These are phyloP conservation scores for Amphiprion clarkii DNA, from an alignment of 2,797 vertebrate species.

Conservation along the genomic window DNA sequence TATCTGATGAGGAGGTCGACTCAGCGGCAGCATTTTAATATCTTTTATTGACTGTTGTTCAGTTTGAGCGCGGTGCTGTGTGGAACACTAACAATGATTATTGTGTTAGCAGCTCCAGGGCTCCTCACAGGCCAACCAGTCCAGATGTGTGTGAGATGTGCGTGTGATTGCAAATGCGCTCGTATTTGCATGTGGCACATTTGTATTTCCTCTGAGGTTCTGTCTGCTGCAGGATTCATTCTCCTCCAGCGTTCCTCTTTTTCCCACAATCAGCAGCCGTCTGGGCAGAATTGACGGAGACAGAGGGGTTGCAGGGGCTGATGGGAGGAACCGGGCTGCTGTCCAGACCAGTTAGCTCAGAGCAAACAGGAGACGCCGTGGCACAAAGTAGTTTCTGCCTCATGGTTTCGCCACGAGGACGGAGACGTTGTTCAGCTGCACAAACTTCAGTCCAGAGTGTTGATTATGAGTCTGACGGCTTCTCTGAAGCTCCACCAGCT, in stretches of 20 bases:
- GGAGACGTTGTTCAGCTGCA: slow-evolving; percentile 8
- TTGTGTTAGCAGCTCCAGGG: too few relatives aligned
- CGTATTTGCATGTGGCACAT: slow-evolving; percentile 23
- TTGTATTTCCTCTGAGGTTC: slow-evolving; percentile 24
- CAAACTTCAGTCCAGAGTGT: background rate
- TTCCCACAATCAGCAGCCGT: slow-evolving; percentile 19
- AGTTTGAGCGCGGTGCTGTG: too few relatives aligned
- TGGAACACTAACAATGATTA: too few relatives aligned
- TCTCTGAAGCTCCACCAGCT: too few relatives aligned
- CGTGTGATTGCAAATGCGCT: background rate
- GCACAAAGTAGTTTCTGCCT: background rate
- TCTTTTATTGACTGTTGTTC: too few relatives aligned
- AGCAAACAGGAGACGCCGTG: slow-evolving; percentile 16
- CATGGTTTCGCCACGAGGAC: background rate
- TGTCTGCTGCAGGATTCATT: background rate
- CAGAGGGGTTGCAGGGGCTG: slow-evolving; percentile 26
- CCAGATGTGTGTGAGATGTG: too few relatives aligned
- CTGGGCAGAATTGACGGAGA: slow-evolving; percentile 25
- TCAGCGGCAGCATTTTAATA: too few relatives aligned
- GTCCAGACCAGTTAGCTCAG: slow-evolving; percentile 38
- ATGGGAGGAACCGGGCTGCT: slow-evolving; percentile 21
- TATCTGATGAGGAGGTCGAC: too few relatives aligned
- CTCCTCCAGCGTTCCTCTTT: background rate
- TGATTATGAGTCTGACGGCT: too few relatives aligned
- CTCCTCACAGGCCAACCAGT: too few relatives aligned